Evolutionary conservation across 2,797 vertebrate genomes (phyloP).

Genomic region (Saxicola maurus): DNA sequence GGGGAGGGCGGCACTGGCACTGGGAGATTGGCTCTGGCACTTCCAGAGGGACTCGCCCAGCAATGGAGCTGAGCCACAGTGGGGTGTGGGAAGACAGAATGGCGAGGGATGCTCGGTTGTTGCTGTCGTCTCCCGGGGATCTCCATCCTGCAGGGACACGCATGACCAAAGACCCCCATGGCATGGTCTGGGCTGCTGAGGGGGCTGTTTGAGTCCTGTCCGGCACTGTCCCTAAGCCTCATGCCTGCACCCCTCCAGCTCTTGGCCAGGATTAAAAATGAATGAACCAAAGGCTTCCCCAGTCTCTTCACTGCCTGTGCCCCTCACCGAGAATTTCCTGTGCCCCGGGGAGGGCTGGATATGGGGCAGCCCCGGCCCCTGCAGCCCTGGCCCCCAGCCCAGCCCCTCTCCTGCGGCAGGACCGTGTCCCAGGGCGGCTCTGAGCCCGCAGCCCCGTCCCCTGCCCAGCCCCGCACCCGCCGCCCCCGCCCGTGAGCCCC

Average conservation of each 20-base stretch:
- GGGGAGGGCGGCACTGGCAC: not conserved
- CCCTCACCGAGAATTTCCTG: not conserved
- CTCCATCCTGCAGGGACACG: not conserved
- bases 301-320: not conserved
- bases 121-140: fast-evolving
- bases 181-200: not conserved
- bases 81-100: not conserved
- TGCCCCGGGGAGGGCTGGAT: not conserved
- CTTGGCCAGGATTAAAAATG: not conserved
- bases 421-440: fast-evolving
- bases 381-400: not conserved
- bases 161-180: fast-evolving
- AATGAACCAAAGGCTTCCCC: not conserved
- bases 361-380: fast-evolving
- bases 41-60: not conserved
- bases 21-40: not conserved
- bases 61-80: fast-evolving
- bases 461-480: not conserved
- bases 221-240: not conserved
- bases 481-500: not conserved
- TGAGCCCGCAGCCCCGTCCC: not conserved
- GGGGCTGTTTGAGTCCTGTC: too few species aligned
- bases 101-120: not conserved
- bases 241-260: fast-evolving
- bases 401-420: not conserved